Percentiles rank a stretch among this genome's conserved stretches.
Conservation (phyloP, 1,140 invertebrate species). For the Orchestia grillus region DNA sequence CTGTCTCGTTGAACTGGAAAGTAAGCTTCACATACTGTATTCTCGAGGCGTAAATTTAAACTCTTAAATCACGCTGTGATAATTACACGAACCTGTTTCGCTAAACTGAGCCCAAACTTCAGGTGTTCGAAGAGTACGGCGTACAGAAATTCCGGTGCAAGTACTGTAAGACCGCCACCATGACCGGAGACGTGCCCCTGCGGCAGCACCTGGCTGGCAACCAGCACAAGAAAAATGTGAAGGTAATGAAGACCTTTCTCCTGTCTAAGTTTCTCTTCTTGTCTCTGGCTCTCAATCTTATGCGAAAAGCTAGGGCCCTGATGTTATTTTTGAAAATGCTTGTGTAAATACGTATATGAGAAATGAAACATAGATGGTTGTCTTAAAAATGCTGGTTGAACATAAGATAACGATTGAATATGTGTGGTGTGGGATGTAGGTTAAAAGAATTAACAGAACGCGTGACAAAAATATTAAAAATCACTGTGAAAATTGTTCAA, state of each 20-base stretch:
- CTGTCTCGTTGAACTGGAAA: no score
- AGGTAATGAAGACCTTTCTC: not conserved
- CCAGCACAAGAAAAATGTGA: not conserved
- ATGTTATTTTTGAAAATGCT: not conserved
- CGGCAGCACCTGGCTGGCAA: not conserved
- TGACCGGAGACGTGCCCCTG: conserved; percentile 8
- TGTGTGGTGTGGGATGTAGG: no score
- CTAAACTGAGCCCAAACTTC: not conserved
- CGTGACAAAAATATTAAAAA: no score
- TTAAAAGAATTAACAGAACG: no score
- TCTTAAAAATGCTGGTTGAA: no score
- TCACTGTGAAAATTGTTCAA: no score
- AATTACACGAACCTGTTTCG: not conserved
- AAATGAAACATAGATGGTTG: no score
- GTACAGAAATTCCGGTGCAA: not conserved
- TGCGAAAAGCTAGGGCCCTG: not conserved
- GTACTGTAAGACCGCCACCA: not conserved
- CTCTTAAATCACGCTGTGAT: no score
- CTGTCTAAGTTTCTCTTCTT: not conserved
- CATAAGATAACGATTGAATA: no score
- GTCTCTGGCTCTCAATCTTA: not conserved
- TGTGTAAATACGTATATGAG: not conserved
- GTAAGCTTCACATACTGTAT: no score
- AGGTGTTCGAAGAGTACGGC: not conserved
- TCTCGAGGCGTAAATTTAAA: no score